phyloP scores from a whole-genome alignment of 2,888 invertebrate genomes.

The Melieria picta region DNA sequence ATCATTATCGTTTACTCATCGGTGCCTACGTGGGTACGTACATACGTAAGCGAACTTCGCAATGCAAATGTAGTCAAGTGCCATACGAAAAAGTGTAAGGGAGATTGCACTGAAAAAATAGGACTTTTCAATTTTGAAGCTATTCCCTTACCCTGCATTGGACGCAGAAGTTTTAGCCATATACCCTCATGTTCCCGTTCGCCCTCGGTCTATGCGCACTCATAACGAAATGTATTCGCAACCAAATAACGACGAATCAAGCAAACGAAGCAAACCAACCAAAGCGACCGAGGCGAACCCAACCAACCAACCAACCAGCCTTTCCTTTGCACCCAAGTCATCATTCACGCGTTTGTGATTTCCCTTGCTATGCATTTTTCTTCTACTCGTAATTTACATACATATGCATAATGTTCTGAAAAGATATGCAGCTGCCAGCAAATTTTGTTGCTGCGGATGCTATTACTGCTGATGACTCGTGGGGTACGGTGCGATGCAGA shows the following conservation, averaged over 20 bases:
- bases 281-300: slow-evolving; percentile 47
- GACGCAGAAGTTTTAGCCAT: too few relatives aligned
- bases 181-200: too few relatives aligned
- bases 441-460: slow-evolving; percentile 7
- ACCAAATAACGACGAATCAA: slow-evolving; percentile 59
- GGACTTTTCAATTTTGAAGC: too few relatives aligned
- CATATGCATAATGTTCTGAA: slow-evolving; percentile 53
- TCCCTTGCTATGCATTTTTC: slow-evolving; percentile 1
- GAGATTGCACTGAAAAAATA: too few relatives aligned
- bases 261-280: slow-evolving; percentile 45
- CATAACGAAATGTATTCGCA: slow-evolving; percentile 39
- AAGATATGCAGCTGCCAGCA: slow-evolving; percentile 34
- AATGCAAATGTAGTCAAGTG: too few relatives aligned
- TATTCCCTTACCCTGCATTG: too few relatives aligned
- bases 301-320: slow-evolving; percentile 11
- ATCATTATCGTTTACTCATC: too few relatives aligned
- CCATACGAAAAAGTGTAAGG: too few relatives aligned
- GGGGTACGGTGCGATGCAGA: too few relatives aligned
- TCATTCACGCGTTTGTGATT: slow-evolving; percentile 3
- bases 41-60: too few relatives aligned
- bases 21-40: too few relatives aligned
- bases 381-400: slow-evolving; percentile 48
- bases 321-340: background rate
- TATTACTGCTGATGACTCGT: background rate
- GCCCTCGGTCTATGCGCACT: too few relatives aligned